A percentile compares a stretch with the other conserved stretches of the same genome.
These are phyloP conservation scores for Drosophila equinoxialis DNA, from an alignment of 1,140 invertebrate species.

Conservation along the genomic window DNA sequence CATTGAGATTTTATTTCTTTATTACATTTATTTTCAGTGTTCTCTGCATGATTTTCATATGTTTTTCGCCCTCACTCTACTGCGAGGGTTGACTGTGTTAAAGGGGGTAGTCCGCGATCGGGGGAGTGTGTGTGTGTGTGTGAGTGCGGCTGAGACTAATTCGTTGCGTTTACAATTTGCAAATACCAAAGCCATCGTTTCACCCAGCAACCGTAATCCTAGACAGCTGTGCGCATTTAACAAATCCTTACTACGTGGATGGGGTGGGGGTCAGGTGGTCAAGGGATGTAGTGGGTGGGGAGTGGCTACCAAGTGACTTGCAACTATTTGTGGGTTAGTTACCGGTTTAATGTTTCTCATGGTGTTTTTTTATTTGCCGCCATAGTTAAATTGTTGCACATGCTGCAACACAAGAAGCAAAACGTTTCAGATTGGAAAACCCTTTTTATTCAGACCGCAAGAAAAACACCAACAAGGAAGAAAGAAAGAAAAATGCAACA, in stretches of 20 bases:
- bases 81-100: constrained; percentile 9
- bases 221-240: constrained; percentile 74
- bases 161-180: constrained; percentile 67
- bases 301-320: constrained; percentile 48
- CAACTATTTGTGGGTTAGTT: constrained; percentile 64
- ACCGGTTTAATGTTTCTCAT: constrained; percentile 4
- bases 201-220: constrained; percentile 50
- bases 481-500: constrained; percentile 54
- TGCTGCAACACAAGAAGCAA: constrained; percentile 2
- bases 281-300: not conserved
- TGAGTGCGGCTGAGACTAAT: constrained; percentile 53
- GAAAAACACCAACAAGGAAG: constrained; percentile 18
- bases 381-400: constrained; percentile 8
- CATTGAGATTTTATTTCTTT: constrained; percentile 68
- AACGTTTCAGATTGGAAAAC: constrained; percentile 6
- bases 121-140: constrained; percentile 20
- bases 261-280: not conserved
- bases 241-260: constrained; percentile 10
- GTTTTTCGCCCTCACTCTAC: constrained; percentile 19
- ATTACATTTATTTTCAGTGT: constrained; percentile 68
- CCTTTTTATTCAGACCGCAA: not conserved
- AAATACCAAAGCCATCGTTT: constrained; percentile 41
- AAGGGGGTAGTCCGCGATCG: constrained; percentile 11
- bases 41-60: constrained; percentile 60
- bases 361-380: not conserved